Evolutionary conservation across 2,797 vertebrate species (phyloP).

Genomic region (Peromyscus aztecus): DNA sequence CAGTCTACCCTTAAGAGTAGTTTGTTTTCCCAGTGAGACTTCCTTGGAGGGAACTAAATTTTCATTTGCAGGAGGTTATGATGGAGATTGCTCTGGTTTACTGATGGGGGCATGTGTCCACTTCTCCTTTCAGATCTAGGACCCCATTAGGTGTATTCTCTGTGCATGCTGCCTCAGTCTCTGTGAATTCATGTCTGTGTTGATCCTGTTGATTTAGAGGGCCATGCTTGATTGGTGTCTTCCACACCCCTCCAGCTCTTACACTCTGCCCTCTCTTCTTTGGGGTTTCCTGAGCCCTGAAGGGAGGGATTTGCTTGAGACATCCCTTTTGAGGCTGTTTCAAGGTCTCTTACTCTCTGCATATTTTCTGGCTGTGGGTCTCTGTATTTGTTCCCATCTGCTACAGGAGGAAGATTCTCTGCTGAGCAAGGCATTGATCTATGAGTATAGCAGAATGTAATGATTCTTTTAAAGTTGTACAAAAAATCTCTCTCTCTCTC

Average conservation of each 20-base stretch:
- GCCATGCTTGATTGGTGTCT: too few relatives aligned
- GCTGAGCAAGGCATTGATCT: background rate
- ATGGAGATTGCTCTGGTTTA: background rate
- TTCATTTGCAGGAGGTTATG: background rate
- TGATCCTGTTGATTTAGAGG: background rate
- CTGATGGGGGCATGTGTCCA: too few relatives aligned
- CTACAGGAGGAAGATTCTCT: background rate
- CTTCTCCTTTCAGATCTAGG: background rate
- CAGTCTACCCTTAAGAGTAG: too few relatives aligned
- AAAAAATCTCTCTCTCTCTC: too few relatives aligned
- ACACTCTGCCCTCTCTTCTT: background rate
- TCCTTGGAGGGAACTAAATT: background rate
- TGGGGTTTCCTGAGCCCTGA: background rate
- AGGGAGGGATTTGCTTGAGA: background rate
- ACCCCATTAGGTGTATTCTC: fast-evolving
- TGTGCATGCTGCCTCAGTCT: too few relatives aligned
- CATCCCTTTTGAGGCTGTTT: background rate
- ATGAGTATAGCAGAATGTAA: background rate
- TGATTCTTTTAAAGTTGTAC: background rate
- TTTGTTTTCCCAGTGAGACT: background rate
- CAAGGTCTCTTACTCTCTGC: background rate
- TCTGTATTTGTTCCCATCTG: background rate
- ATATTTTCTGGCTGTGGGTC: background rate
- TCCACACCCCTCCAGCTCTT: background rate
- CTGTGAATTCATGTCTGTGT: background rate